Base-by-base conservation (phyloP, 2,888 invertebrate genomes). In the Gastracanthus pulcherrimus region DNA sequence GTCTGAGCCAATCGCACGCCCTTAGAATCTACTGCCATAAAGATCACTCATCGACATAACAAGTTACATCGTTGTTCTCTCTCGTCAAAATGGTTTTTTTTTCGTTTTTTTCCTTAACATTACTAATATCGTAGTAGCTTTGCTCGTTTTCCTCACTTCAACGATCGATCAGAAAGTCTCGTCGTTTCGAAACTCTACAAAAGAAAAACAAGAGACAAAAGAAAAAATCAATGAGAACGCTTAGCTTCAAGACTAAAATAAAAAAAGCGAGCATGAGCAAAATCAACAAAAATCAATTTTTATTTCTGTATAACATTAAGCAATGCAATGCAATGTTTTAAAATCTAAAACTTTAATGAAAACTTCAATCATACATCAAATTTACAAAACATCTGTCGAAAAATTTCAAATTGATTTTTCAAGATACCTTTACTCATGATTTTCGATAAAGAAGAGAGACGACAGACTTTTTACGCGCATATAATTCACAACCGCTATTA, bases 1-100 rank as follows among this genome's bases (percentile, higher is more conserved):
- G 85, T 84, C 62, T 74, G 69, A 84, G 83, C 82, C 84, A 81
- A 80, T 84, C 84, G 70, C 81, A 83, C 82, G 81, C 83, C 71
- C 60, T 66, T 72, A 82, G 7, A 78, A 76, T 55, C 72, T 58
- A 80, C 19, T n/a, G 9, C 26, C 62, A 19, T 67, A 78, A 69
- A 74, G 41, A 76, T 76, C 41, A 82, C 31, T 58, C n/a, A 16
- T 45, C 36, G 41, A 78, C 23, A 74, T 74, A 75, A 76, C 60
- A 76, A 76, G 41, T 82, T 67, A 66, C n/a, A 79, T 79, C 79
- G 67, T 79, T 79, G 75, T 76, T 75, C 38, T 69, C 29, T 81
- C 26, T 74, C 55, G 34, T 78, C 62, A 51, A 81, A 60, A 64
- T 38, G 7, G 16, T 78, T 70, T 38, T 55, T 34, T 58, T 62